These are phyloP conservation scores for Zosterops lateralis DNA, from an alignment of 2,113 vertebrate species.

Conservation along the genomic window DNA sequence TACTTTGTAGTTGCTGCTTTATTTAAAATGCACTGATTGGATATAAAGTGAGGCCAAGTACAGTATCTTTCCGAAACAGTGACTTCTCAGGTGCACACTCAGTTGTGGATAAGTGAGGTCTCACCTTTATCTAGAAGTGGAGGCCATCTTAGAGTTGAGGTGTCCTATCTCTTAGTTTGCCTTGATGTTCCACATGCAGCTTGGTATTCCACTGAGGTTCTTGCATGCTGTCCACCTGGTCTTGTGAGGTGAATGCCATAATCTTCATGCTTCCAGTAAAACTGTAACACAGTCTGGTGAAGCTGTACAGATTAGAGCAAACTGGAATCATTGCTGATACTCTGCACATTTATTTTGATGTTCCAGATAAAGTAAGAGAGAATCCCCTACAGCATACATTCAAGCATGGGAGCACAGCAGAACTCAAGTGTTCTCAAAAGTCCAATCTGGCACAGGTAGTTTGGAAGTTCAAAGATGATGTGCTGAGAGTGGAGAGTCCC, in stretches of 20 bases:
- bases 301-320: background rate
- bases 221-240: conserved; percentile 17
- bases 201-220: background rate
- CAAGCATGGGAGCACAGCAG: conserved; percentile 86
- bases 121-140: background rate
- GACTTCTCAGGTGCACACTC: background rate
- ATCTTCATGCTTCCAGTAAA: background rate
- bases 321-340: conserved; percentile 41
- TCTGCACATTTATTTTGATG: conserved; percentile 78
- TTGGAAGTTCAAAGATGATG: conserved; percentile 83
- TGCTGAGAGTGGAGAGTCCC: conserved; percentile 79
- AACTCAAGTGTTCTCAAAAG: conserved; percentile 85
- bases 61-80: background rate
- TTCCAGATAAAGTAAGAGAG: conserved; percentile 79
- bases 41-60: background rate
- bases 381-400: conserved; percentile 77
- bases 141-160: background rate
- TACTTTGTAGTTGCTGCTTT: background rate
- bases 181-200: background rate
- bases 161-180: background rate
- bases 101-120: background rate
- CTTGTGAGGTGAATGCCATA: background rate
- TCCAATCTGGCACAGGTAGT: conserved; percentile 88
- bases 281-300: background rate
- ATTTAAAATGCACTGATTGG: background rate